Evolutionary conservation across 2,888 invertebrate genomes (phyloP), one percentile per base, ranked within the genome.

Genomic region (Isoperla grammatica): DNA sequence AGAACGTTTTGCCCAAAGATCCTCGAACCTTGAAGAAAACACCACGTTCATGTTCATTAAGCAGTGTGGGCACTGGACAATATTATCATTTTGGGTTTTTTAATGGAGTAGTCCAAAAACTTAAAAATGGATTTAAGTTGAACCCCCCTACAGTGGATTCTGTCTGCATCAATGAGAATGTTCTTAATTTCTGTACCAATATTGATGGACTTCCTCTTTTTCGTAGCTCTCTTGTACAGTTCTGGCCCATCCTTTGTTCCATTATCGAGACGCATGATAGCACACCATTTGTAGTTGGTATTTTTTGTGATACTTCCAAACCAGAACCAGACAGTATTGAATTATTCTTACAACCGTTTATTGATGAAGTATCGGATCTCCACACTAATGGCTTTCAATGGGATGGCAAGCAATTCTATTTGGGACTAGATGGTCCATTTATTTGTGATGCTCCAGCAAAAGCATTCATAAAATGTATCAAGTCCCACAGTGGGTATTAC

Each of bases 161-260:
- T n/a, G n/a, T n/a, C n/a, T n/a, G 5, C 29, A 20, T 5, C 5
- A 11, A 23, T 11, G 5, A 5, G 6, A 13, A 43, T 6, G 22
- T 22, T 13, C 13, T 56, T 12, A 43, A 23, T 1, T 9, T 56
- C 11, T n/a, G n/a, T 4, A 45, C 29, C 1, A 45, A 39, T 39
- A 22, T 59, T 40, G 65, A 65, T 56, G 65, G 65, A 1, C 42
- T 65, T 17, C 64, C 63, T 1, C 45, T 65, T 8, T 60, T 61
- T 19, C 61, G 59, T 35, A 63, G 63, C 50, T 50, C 57, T 8
- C 54, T 56, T 8, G 45, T 46, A 19, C 58, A 60, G 23, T 56
- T 66, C 56, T 66, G 65, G 66, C 65, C 66, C 2, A 61, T 64
- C 49, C 49, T 66, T 37, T 43, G 57, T 1, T 9, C 13, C 9